These are phyloP conservation scores for Adoxophyes honmai DNA, from an alignment of 1,140 invertebrate genomes.

Conservation along the genomic window DNA sequence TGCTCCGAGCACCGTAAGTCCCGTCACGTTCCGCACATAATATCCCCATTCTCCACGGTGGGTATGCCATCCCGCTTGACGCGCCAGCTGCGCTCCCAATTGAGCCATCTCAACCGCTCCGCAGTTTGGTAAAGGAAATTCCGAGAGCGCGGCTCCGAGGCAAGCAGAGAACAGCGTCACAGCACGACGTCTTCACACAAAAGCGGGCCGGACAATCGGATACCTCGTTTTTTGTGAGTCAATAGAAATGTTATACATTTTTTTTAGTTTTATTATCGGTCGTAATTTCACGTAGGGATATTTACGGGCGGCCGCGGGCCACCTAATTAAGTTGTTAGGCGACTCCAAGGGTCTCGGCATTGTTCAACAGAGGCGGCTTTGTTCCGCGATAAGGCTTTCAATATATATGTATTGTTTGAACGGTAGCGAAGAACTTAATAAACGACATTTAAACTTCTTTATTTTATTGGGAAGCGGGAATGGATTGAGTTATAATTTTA, in stretches of 20 bases:
- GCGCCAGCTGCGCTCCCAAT: conserved; percentile 6
- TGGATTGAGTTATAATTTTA: too few relatives aligned
- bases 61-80: conserved; percentile 11
- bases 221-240: conserved; percentile 68
- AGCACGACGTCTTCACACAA: conserved; percentile 66
- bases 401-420: conserved; percentile 53
- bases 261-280: conserved; percentile 69
- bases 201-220: conserved; percentile 64
- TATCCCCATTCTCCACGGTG: conserved; percentile 21
- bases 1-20: conserved; percentile 12
- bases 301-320: conserved; percentile 68
- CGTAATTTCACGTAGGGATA: conserved; percentile 73
- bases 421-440: conserved; percentile 45
- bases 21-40: conserved; percentile 28
- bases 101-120: conserved; percentile 7
- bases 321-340: conserved; percentile 75
- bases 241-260: conserved; percentile 74
- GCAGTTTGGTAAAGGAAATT: background rate
- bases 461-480: conserved; percentile 29
- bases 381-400: conserved; percentile 48
- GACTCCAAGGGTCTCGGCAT: conserved; percentile 52
- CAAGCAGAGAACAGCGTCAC: conserved; percentile 28
- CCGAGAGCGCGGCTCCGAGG: conserved; percentile 15
- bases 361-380: conserved; percentile 58
- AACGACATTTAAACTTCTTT: conserved; percentile 10